These are phyloP conservation scores for Lithobius niger DNA, from an alignment of 1,140 invertebrate species.

Conservation along the genomic window DNA sequence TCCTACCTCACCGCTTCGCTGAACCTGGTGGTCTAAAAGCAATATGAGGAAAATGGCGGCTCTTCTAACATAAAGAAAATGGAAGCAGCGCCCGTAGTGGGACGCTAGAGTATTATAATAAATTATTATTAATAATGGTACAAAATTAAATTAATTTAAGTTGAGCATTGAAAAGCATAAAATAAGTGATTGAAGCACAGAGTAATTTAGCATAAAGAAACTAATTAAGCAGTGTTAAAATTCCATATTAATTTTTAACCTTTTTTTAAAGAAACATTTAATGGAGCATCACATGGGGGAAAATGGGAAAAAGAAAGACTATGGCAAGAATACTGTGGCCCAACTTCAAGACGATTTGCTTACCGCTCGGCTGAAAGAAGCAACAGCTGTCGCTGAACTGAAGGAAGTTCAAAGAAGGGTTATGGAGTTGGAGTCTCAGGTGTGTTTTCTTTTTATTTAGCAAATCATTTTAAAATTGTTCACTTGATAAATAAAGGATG, in stretches of 20 bases:
- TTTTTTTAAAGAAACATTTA: conserved; percentile 42
- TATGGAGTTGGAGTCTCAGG: conserved; percentile 93
- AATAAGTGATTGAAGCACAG: too few species aligned
- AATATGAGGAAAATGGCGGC: too few species aligned
- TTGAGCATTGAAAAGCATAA: too few species aligned
- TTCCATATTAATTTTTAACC: conserved; percentile 2
- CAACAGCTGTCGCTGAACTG: conserved; percentile 80
- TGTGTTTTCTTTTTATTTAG: conserved; percentile 13
- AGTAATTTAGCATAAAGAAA: too few species aligned
- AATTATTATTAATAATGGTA: too few species aligned
- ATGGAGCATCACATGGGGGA: conserved; percentile 33
- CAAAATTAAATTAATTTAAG: too few species aligned
- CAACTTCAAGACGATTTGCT: conserved; percentile 84
- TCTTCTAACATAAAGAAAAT: too few species aligned
- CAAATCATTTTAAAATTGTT: conserved; percentile 8
- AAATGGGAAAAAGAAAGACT: conserved; percentile 17
- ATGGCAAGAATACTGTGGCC: conserved; percentile 13
- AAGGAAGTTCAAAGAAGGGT: conserved; percentile 74
- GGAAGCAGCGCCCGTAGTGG: too few species aligned
- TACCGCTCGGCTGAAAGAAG: conserved; percentile 75
- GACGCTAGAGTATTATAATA: too few species aligned
- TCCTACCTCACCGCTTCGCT: too few species aligned
- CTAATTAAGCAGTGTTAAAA: too few species aligned
- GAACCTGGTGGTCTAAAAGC: too few species aligned
- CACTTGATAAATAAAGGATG: background rate